Base-by-base conservation (phyloP, 1,140 invertebrate species). In the Matsumurasca onukii region DNA sequence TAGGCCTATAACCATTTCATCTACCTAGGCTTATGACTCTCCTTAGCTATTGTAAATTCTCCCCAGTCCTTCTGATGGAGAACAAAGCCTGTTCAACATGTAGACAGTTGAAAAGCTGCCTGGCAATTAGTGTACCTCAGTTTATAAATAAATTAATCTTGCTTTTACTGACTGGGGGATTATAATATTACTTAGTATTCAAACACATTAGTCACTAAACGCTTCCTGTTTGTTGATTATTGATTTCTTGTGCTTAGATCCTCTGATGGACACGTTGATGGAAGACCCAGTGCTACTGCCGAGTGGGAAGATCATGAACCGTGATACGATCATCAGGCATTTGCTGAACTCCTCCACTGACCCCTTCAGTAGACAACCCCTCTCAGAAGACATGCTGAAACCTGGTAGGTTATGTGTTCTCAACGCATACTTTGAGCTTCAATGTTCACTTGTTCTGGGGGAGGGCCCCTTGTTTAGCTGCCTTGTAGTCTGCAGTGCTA, bases 261-360 rank as follows among this genome's bases (percentile, higher is more conserved):
- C 97, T 0, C 81, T 99, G 0, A 98, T 99, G 96, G 94, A 97
- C 76, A 98, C 96, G 0, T 79, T 99, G 22, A 98, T 99, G 97
- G 90, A 90, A 1, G 95, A 99, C 79, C 97, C 97, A 1, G 96
- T 99, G 0, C 83, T 91, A 68, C 82, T 99, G 69, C 97, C 97
- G 12, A 95, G 94, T 67, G 97, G 97, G 67, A 93, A 93, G 75
- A 85, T 98, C 1, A 98, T 98, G 94, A 97, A 99, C 80, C 85
- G 95, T 57, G 87, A 94, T 29, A 92, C 97, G 69, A 99, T 99
- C 63, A 86, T 94, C 71, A 85, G 93, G 67, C 97, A 98, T 84
- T 86, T 99, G 75, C 85, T 99, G 57, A 98, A 98, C 79, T 97
- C 95, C 73, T 91, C 89, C 72, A 98, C 95, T 0, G 97, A 99